These are phyloP conservation scores for Trissolcus brochymenae DNA, from an alignment of 2,888 invertebrate genomes.

Conservation along the genomic window DNA sequence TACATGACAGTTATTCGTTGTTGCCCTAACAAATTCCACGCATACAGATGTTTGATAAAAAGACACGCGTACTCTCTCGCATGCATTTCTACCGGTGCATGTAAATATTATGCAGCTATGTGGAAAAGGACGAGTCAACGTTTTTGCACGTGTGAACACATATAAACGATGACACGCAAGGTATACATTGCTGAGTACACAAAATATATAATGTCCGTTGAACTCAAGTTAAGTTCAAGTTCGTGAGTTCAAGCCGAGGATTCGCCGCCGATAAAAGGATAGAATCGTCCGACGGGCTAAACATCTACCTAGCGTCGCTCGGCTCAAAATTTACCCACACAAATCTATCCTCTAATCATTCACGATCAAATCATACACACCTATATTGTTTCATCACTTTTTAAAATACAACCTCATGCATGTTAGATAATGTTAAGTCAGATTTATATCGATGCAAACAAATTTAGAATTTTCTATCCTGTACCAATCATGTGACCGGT, in stretches of 20 bases:
- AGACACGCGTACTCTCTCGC: slow-evolving; percentile 60
- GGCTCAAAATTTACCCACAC: slow-evolving; percentile 48
- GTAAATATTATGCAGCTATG: slow-evolving; percentile 61
- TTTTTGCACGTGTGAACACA: slow-evolving; percentile 59
- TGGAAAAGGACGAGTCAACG: slow-evolving; percentile 59
- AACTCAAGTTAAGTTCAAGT: slow-evolving; percentile 60
- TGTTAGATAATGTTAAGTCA: not conserved
- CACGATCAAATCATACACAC: slow-evolving; percentile 29
- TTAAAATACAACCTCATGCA: slow-evolving; percentile 5
- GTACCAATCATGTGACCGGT: too few species aligned
- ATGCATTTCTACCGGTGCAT: slow-evolving; percentile 56
- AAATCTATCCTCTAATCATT: slow-evolving; percentile 56
- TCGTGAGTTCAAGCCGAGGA: slow-evolving; percentile 57
- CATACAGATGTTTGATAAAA: slow-evolving; percentile 65
- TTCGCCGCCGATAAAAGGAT: slow-evolving; percentile 56
- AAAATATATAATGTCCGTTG: slow-evolving; percentile 60
- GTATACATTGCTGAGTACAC: slow-evolving; percentile 59
- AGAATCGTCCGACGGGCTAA: slow-evolving; percentile 50
- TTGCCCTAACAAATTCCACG: slow-evolving; percentile 62
- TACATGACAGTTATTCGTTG: slow-evolving; percentile 57
- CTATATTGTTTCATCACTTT: slow-evolving; percentile 3
- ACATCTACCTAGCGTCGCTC: slow-evolving; percentile 32
- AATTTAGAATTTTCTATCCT: too few species aligned
- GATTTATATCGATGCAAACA: too few species aligned
- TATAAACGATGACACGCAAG: slow-evolving; percentile 60